Conservation (phyloP, 2,888 invertebrate species). For the Bugula neritina region DNA sequence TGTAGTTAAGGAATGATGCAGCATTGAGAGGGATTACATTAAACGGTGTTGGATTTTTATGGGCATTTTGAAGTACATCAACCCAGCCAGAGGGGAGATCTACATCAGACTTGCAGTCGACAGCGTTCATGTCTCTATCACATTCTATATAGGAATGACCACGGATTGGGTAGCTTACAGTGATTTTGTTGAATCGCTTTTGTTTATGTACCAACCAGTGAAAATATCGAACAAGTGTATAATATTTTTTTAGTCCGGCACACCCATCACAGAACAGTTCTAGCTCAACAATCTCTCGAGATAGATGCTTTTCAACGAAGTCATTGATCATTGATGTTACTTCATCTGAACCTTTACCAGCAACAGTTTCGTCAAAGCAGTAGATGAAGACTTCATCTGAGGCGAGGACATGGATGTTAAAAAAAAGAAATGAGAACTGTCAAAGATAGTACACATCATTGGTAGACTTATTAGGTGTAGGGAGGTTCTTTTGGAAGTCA, state of each 20-base stretch:
- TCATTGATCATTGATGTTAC: slow-evolving; percentile 28
- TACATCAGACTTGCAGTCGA: not conserved
- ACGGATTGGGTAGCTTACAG: slow-evolving; percentile 25
- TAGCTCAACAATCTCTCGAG: not conserved
- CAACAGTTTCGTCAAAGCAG: slow-evolving; percentile 29
- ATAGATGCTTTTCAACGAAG: slow-evolving; percentile 11
- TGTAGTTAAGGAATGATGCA: too few relatives aligned
- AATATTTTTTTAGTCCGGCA: not conserved
- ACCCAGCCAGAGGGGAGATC: not conserved
- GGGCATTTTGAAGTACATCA: slow-evolving; percentile 22
- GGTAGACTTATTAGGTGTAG: slow-evolving; percentile 27
- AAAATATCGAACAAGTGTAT: not conserved
- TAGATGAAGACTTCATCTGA: slow-evolving; percentile 28
- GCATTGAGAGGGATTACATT: too few relatives aligned
- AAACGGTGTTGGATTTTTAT: not conserved
- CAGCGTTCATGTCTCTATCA: not conserved
- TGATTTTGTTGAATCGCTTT: slow-evolving; percentile 15
- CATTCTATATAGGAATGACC: slow-evolving; percentile 4
- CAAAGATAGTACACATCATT: slow-evolving; percentile 30
- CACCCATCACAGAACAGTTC: not conserved
- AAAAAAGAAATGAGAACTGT: slow-evolving; percentile 26
- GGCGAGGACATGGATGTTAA: slow-evolving; percentile 28
- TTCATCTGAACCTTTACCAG: slow-evolving; percentile 30
- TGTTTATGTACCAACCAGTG: too few relatives aligned
- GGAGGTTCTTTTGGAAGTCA: slow-evolving; percentile 26